phyloP scores from a whole-genome alignment of 2,888 invertebrate genomes.

The Sminthurides aquaticus region DNA sequence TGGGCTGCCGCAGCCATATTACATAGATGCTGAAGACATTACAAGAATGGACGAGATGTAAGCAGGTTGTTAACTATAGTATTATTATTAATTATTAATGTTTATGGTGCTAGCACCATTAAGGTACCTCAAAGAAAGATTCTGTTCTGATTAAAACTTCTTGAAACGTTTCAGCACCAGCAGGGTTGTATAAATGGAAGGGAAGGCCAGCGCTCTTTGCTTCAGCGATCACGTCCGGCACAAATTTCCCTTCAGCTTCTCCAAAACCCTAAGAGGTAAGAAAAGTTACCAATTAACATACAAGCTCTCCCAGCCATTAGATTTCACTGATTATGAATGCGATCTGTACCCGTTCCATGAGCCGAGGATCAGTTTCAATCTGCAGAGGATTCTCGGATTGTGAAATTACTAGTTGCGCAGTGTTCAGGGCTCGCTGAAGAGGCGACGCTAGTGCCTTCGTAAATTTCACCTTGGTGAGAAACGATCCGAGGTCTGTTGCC shows the following conservation, averaged over 20 bases:
- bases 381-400: slow-evolving; percentile 19
- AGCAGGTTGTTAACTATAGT: no score
- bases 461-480: slow-evolving; percentile 22
- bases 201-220: slow-evolving; percentile 26
- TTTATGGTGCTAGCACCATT: no score
- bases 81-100: no score
- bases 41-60: no score
- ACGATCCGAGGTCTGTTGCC: slow-evolving; percentile 31
- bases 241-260: slow-evolving; percentile 33
- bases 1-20: no score
- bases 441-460: slow-evolving; percentile 31
- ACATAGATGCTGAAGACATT: no score
- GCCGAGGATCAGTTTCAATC: slow-evolving; percentile 25
- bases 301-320: no score
- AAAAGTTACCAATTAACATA: slow-evolving; percentile 2
- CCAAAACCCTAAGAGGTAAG: slow-evolving; percentile 29
- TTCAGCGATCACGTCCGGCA: slow-evolving; percentile 25
- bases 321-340: no score
- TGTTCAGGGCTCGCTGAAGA: slow-evolving; percentile 31
- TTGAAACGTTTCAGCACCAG: slow-evolving; percentile 28
- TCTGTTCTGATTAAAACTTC: slow-evolving; percentile 22
- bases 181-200: slow-evolving; percentile 28
- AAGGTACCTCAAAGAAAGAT: slow-evolving; percentile 30
- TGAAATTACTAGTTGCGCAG: slow-evolving; percentile 29
- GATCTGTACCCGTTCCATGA: slow-evolving; percentile 37